Percentiles rank a stretch among this genome's conserved stretches.
Evolutionary conservation across 2,797 vertebrate species (phyloP).

Genomic region (Sebastes oblongus): DNA sequence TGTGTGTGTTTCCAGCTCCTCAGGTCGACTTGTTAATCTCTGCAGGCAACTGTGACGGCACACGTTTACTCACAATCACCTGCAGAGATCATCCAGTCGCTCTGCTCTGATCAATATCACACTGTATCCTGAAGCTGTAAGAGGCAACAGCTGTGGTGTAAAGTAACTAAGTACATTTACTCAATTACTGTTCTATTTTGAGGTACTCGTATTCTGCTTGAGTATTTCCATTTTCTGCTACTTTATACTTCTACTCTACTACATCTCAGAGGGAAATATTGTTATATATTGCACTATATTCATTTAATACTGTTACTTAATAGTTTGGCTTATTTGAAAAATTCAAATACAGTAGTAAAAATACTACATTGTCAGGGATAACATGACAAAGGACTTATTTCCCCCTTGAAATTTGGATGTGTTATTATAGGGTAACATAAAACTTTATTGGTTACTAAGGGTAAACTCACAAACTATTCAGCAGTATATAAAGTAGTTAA

Average conservation of each 20-base stretch:
- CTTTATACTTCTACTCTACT: neutral
- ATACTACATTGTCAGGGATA: too few species aligned
- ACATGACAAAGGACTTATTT: too few species aligned
- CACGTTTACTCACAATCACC: constrained; percentile 85
- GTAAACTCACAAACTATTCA: too few species aligned
- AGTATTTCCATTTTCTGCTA: neutral
- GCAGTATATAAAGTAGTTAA: neutral
- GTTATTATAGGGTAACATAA: too few species aligned
- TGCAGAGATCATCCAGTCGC: constrained; percentile 87
- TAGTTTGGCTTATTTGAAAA: too few species aligned
- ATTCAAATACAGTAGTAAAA: too few species aligned
- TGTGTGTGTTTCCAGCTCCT: neutral
- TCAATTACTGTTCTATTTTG: neutral
- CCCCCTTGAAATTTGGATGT: too few species aligned
- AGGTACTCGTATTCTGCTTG: neutral
- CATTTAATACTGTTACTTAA: too few species aligned
- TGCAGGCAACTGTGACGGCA: constrained; percentile 91
- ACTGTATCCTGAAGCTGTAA: neutral
- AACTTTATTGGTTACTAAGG: too few species aligned
- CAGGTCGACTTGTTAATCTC: constrained; percentile 88
- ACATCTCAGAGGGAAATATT: neutral
- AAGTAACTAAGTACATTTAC: neutral
- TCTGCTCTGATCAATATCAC: neutral
- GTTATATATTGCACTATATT: neutral
- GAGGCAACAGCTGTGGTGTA: neutral